Evolutionary conservation across 2,797 vertebrate species (phyloP).

Genomic region (Crax fasciolata): DNA sequence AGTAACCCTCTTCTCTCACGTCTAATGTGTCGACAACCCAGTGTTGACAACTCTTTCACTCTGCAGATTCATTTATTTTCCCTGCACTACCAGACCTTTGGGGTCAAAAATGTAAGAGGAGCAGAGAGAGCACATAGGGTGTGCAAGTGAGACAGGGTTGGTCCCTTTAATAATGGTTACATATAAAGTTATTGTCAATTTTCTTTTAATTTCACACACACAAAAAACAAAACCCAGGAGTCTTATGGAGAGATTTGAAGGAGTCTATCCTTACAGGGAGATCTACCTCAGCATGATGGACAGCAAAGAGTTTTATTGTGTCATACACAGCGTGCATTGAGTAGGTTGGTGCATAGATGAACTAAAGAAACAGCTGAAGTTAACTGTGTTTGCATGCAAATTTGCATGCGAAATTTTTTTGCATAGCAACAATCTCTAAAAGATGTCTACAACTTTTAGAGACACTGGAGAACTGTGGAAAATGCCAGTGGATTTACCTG

Average conservation of each 20-base stretch:
- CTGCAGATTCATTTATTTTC: background rate
- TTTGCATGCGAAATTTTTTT: too few species aligned
- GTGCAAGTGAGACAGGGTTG: background rate
- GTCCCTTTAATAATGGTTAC: background rate
- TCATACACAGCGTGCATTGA: background rate
- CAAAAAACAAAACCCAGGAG: background rate
- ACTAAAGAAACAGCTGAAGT: too few species aligned
- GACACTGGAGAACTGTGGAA: background rate
- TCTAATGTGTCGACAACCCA: background rate
- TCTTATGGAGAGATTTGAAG: background rate
- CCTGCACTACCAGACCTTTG: too few species aligned
- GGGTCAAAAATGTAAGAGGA: background rate
- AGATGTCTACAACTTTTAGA: background rate
- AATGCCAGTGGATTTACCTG: background rate
- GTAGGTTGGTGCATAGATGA: too few species aligned
- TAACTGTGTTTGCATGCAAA: too few species aligned
- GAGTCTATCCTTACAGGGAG: background rate
- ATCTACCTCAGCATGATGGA: background rate
- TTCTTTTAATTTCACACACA: background rate
- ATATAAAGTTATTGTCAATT: background rate
- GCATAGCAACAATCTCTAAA: background rate
- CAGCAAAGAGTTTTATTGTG: background rate
- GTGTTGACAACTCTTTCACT: background rate
- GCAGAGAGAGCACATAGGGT: background rate
- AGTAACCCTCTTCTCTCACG: background rate